Base-by-base conservation (phyloP, 2,888 invertebrate genomes). In the Yponomeuta evonymella region DNA sequence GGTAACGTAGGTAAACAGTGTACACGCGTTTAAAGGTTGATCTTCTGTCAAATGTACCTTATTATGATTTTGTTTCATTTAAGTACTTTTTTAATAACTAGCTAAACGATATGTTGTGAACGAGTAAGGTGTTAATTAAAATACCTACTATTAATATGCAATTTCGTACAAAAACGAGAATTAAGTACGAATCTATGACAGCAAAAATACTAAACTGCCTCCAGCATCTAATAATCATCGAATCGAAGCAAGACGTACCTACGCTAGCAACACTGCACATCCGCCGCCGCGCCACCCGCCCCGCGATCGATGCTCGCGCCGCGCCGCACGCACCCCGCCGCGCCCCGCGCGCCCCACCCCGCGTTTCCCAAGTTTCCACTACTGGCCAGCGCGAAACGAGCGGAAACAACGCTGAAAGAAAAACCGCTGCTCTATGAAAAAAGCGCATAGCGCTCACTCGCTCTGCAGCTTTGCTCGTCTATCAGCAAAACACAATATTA, bases 311-410 rank as follows among this genome's bases (percentile, higher is more conserved):
- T 87, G 87, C 86, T 86, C 87, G 88, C 84, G 79, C 70, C 87
- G 88, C 84, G 79, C 70, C 70, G 71, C 71, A 30, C 66, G 48
- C 72, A 12, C 58, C 83, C 83, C 85, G 82, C 81, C 87, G 86
- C 88, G 86, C 88, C 87, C 83, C 83, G 58, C 71, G 70, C 73
- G 76, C 75, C 75, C 73, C 74, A 75, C 74, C 74, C 73, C 81
- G 80, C 79, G 79, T 91, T 91, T 88, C 89, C 93, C 93, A 89
- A 87, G 81, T 88, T 89, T 90, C 86, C 51, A 58, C 51, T 15
- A 58, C 15, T 3, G 51, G 15, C 51, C 51, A 58, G 15, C 51
- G 15, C 51, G 12, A 1, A 12, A 15, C 51, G 15, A 58, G 51
- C 51, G 51, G 15, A 58, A 58, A 58, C 51, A 58, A 58, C 51